phyloP scores from a whole-genome alignment of 2,113 vertebrate genomes.

The Myxocyprinus asiaticus region DNA sequence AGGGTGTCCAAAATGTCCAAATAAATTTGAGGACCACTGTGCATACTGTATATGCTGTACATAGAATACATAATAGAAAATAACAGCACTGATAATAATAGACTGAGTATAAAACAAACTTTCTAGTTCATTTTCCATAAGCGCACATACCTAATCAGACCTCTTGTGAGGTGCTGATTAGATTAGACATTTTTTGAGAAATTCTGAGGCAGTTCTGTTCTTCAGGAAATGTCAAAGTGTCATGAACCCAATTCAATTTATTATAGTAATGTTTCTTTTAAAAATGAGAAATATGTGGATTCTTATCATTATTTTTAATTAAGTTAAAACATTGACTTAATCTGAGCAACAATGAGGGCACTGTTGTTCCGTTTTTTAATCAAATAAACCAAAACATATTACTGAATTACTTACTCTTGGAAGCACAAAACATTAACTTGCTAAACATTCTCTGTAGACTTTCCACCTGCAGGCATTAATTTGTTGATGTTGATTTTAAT shows the following conservation, averaged over 20 bases:
- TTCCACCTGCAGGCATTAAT: background rate
- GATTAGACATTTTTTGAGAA: too few relatives aligned
- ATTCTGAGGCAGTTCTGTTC: too few relatives aligned
- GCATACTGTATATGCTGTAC: too few relatives aligned
- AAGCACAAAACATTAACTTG: background rate
- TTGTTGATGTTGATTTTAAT: constrained; percentile 1
- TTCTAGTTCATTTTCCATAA: too few relatives aligned
- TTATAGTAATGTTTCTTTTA: background rate
- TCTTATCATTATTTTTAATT: background rate
- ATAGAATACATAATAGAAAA: too few relatives aligned
- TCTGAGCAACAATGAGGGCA: background rate
- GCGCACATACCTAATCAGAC: too few relatives aligned
- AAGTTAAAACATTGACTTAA: background rate
- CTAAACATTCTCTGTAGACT: background rate
- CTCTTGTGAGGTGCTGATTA: too few relatives aligned
- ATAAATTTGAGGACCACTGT: too few relatives aligned
- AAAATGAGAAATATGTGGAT: background rate
- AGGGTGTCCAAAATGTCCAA: too few relatives aligned
- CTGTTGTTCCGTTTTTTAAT: background rate
- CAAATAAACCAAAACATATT: constrained; percentile 1
- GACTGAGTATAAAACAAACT: too few relatives aligned
- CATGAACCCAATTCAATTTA: background rate
- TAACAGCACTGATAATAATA: too few relatives aligned
- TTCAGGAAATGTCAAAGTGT: too few relatives aligned
- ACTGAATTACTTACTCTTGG: background rate